Evolutionary conservation across 2,888 invertebrate species (phyloP), one percentile per base, ranked within the genome.

Genomic region (Ceraclea dissimilis): DNA sequence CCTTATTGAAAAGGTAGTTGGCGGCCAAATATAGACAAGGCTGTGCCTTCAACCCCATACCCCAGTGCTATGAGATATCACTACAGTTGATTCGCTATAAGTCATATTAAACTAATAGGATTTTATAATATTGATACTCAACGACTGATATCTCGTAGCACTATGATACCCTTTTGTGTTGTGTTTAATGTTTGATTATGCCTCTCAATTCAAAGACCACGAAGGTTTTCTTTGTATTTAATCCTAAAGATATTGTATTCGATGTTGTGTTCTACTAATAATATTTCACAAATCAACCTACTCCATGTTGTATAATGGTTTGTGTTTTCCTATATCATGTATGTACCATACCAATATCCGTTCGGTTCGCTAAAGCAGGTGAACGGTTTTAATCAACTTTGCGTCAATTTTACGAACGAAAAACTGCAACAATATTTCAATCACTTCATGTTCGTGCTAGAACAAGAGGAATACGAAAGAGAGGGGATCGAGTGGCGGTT

Each of bases 341-440:
- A 63, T 66, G 66, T 64, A 64, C 67, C 67, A 65, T 72, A 65
- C 64, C 68, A 44, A 21, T 21, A 50, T 39, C 44, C 47, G 57
- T 57, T 57, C 57, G 57, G 54, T 51, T 46, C 55, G 49, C 57
- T 8, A 39, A n/a, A 39, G n/a, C 83, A 93, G 93, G 87, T 82
- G 81, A 94, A 94, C 81, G 87, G 91, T 71, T 93, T 93, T 82
- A 93, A 94, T 79, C 93, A 94, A 77, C 83, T 94, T 71, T 93
- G 93, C 82, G 92, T 94, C 84, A 94, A 94, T 82, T 94, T 92
- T 82, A 91, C 92, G 69, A 94, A 94, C 75, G 93, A 94, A 80
- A 90, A 91, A 76, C 83, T 94, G 67, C 93, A 94, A 78, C 94
- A 94, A 73, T 94, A 90, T 81, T 94, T 93, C 86, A 94, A 94